Conservation (phyloP, 53 echinoderm and acorn worm genomes). For the Luidia sarsii region DNA sequence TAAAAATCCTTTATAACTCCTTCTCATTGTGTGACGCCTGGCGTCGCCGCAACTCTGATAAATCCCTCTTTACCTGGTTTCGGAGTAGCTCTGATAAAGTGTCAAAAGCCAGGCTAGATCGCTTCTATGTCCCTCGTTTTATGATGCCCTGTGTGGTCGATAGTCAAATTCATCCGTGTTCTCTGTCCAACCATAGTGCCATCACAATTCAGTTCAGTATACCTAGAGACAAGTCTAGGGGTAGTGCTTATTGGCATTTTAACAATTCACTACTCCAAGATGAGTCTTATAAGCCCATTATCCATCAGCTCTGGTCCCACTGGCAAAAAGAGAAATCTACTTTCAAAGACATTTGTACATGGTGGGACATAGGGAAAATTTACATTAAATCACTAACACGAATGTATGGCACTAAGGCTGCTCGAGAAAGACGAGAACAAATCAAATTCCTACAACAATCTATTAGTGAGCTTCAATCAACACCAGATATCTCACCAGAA, state of each 20-base stretch:
- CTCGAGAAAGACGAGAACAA: neutral
- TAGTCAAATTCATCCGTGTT: neutral
- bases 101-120: constrained; percentile 10
- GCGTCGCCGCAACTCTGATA: neutral
- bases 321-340: constrained; percentile 9
- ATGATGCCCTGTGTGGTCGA: neutral
- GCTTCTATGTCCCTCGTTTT: neutral
- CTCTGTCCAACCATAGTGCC: constrained; percentile 27
- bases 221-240: neutral
- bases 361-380: constrained; percentile 28
- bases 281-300: neutral
- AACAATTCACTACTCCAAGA: constrained; percentile 27
- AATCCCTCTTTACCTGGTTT: neutral
- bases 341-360: neutral
- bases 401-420: neutral
- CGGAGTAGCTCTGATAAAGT: neutral
- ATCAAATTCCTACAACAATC: neutral
- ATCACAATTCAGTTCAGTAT: neutral
- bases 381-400: neutral
- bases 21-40: neutral
- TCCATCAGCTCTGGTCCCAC: constrained; percentile 3
- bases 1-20: neutral
- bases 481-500: constrained; percentile 3
- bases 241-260: neutral
- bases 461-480: constrained; percentile 4